A percentile compares a stretch with the other conserved stretches of the same genome.
phyloP scores from a whole-genome alignment of 2,888 invertebrate genomes.

The Tipula helvola region DNA sequence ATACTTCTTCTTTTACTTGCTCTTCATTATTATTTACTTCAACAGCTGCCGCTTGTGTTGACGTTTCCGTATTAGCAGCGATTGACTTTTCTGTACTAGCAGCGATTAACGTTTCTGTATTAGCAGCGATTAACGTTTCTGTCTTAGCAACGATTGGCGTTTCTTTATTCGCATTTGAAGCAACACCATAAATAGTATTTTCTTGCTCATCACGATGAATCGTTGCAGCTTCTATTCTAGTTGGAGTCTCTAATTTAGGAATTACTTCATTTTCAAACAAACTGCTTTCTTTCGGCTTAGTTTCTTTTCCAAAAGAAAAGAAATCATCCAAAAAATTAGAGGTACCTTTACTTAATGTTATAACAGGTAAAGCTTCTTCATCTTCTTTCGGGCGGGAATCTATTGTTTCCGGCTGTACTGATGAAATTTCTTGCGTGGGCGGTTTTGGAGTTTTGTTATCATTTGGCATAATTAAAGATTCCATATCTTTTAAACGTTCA shows the following conservation, averaged over 20 bases:
- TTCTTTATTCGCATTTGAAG: not conserved
- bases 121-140: not conserved
- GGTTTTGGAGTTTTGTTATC: not conserved
- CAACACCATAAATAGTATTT: not conserved
- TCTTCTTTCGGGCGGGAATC: not conserved
- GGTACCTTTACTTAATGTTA: not conserved
- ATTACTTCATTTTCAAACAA: not conserved
- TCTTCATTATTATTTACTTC: not conserved
- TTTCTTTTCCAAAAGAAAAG: not conserved
- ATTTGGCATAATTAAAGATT: constrained; percentile 19
- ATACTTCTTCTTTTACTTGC: not conserved
- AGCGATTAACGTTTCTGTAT: not conserved
- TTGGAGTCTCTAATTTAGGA: not conserved
- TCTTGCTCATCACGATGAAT: not conserved
- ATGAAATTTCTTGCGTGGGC: not conserved
- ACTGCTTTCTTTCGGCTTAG: not conserved
- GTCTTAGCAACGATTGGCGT: no score
- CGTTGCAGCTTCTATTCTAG: not conserved
- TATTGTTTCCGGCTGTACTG: not conserved
- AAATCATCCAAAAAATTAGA: not conserved
- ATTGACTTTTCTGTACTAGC: not conserved
- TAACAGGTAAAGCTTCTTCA: not conserved
- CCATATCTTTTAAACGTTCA: constrained; percentile 28
- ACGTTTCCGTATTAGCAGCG: not conserved
- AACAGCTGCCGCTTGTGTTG: not conserved